Evolutionary conservation across 2,888 invertebrate genomes (phyloP).

Genomic region (Polia nebulosa): DNA sequence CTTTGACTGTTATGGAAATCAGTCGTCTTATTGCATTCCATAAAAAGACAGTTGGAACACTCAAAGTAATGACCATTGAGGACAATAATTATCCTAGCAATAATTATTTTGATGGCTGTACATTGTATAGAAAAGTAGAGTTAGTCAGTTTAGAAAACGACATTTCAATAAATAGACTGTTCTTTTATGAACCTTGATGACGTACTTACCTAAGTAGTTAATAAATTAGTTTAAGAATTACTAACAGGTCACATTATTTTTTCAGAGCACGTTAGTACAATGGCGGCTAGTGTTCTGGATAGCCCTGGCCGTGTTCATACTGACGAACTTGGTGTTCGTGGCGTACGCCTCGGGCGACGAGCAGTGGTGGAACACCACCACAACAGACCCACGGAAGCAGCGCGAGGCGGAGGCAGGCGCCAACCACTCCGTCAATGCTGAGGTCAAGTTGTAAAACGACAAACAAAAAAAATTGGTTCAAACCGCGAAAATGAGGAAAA

Average conservation of each 20-base stretch:
- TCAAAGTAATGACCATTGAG: slow-evolving; percentile 10
- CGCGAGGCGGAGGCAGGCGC: slow-evolving; percentile 77
- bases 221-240: not conserved
- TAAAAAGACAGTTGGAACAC: not conserved
- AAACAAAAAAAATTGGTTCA: slow-evolving; percentile 42
- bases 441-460: slow-evolving; percentile 79
- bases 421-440: slow-evolving; percentile 79
- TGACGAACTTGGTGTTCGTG: slow-evolving; percentile 93
- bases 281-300: slow-evolving; percentile 97
- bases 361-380: slow-evolving; percentile 94
- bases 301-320: slow-evolving; percentile 93
- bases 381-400: slow-evolving; percentile 79
- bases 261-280: slow-evolving; percentile 92
- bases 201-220: not conserved
- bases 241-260: slow-evolving; percentile 18
- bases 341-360: slow-evolving; percentile 95
- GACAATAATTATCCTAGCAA: not conserved
- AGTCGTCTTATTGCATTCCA: slow-evolving; percentile 25
- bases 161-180: not conserved
- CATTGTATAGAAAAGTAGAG: not conserved
- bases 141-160: not conserved
- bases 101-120: not conserved
- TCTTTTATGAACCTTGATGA: not conserved
- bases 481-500: slow-evolving; percentile 58
- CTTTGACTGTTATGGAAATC: slow-evolving; percentile 45